Conservation (phyloP, 2,888 invertebrate genomes). For the Isoperla grammatica region DNA sequence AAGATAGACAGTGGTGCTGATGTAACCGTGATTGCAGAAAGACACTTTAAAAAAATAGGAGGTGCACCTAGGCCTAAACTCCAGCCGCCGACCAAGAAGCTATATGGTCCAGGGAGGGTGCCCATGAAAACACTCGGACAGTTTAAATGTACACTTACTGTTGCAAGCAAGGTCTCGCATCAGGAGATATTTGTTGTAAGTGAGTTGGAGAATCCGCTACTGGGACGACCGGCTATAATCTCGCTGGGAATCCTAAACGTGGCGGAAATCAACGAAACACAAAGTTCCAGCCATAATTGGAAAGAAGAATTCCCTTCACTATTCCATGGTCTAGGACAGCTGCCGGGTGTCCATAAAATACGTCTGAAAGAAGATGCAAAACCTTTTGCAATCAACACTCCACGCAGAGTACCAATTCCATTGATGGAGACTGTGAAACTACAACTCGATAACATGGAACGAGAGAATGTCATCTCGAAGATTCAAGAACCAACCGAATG, state of each 20-base stretch:
- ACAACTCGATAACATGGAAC: slow-evolving; percentile 36
- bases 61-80: not conserved
- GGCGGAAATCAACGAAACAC: not conserved
- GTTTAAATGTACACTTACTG: not conserved
- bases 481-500: slow-evolving; percentile 37
- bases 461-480: slow-evolving; percentile 34
- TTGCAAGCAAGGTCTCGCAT: not conserved
- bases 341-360: slow-evolving; percentile 31
- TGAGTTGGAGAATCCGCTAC: not conserved
- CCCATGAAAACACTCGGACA: not conserved
- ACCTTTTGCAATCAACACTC: slow-evolving; percentile 35
- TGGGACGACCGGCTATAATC: not conserved
- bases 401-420: slow-evolving; percentile 31
- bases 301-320: not conserved
- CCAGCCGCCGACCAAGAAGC: not conserved
- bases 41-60: not conserved
- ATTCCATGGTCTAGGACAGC: not conserved
- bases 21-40: not conserved
- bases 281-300: not conserved
- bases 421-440: slow-evolving; percentile 34
- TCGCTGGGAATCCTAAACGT: not conserved
- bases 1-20: not conserved
- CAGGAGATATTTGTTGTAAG: not conserved
- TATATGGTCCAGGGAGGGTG: not conserved
- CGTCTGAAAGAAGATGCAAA: slow-evolving; percentile 33